Conservation (phyloP, 2,113 vertebrate species). For the Aplodontia rufa region DNA sequence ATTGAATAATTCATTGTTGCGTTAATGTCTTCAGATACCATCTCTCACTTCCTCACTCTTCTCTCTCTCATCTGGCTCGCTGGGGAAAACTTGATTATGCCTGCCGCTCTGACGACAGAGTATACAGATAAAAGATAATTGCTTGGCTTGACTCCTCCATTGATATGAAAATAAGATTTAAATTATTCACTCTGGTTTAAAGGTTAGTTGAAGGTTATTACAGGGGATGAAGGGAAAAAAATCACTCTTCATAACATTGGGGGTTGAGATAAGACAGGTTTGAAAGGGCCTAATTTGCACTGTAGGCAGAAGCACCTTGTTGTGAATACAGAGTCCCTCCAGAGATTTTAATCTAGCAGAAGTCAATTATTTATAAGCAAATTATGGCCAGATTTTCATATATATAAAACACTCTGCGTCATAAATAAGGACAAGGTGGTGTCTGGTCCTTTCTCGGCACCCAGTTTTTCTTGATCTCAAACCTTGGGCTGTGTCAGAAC, state of each 20-base stretch:
- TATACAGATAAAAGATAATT: slow-evolving; percentile 99
- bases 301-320: slow-evolving; percentile 84
- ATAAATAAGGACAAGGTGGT: slow-evolving; percentile 84
- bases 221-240: slow-evolving; percentile 82
- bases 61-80: slow-evolving; percentile 83
- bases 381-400: slow-evolving; percentile 88
- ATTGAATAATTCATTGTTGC: slow-evolving; percentile 94
- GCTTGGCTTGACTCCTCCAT: slow-evolving; percentile 94
- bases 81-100: slow-evolving; percentile 96
- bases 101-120: slow-evolving; percentile 93
- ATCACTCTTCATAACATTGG: slow-evolving; percentile 83
- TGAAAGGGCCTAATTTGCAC: slow-evolving; percentile 92
- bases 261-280: slow-evolving; percentile 89
- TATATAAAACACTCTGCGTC: slow-evolving; percentile 83
- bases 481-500: slow-evolving; percentile 40
- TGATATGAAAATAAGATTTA: slow-evolving; percentile 92
- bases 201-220: slow-evolving; percentile 92
- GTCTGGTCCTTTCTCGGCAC: slow-evolving; percentile 54
- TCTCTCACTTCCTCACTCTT: slow-evolving; percentile 81
- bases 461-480: slow-evolving; percentile 40
- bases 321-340: slow-evolving; percentile 90
- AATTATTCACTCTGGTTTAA: slow-evolving; percentile 92
- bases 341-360: slow-evolving; percentile 89
- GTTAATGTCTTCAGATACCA: slow-evolving; percentile 91
- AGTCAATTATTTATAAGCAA: slow-evolving; percentile 97